Conservation (phyloP, 2,797 vertebrate genomes). For the Eupleurogrammus muticus region DNA sequence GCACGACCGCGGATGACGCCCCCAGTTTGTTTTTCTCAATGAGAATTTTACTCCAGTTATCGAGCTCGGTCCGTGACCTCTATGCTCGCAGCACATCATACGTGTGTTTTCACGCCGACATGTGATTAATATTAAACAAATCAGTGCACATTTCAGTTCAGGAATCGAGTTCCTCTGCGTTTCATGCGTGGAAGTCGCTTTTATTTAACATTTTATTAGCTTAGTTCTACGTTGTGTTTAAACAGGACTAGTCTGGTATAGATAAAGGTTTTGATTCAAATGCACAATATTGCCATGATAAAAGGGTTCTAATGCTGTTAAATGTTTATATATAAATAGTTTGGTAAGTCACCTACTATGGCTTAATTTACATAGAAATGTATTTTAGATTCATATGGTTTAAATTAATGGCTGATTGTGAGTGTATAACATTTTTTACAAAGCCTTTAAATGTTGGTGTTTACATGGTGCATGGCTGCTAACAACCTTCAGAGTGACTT, state of each 20-base stretch:
- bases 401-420: neutral
- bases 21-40: slow-evolving; percentile 54
- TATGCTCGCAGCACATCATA: slow-evolving; percentile 26
- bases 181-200: neutral
- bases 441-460: slow-evolving; percentile 4
- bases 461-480: neutral
- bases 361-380: neutral
- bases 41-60: slow-evolving; percentile 52
- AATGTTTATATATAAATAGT: neutral
- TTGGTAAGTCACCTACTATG: neutral
- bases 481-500: neutral
- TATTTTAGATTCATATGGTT: neutral
- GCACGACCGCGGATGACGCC: slow-evolving; percentile 31
- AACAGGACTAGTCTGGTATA: neutral
- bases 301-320: neutral
- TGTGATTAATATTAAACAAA: neutral
- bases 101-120: neutral
- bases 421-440: neutral
- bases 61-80: slow-evolving; percentile 54
- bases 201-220: neutral
- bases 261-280: neutral
- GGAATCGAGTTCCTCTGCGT: neutral
- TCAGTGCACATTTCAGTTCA: neutral
- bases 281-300: neutral
- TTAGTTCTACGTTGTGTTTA: neutral